Evolutionary conservation across 2,113 vertebrate genomes (phyloP).

Genomic region (Oenanthe oenanthe): DNA sequence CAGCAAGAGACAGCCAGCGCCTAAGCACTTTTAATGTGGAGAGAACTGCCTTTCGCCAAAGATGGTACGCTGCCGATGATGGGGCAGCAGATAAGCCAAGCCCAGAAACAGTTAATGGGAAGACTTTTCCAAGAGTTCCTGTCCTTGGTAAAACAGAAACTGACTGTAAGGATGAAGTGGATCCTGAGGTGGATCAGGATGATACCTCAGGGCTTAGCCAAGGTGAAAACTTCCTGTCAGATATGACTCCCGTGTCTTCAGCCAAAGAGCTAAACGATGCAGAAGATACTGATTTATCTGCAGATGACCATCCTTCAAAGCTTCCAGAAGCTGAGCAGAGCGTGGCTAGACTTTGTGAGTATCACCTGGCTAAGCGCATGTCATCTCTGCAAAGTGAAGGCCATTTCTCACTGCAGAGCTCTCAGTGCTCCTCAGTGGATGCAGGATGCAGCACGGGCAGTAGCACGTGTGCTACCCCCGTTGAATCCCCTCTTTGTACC

Average conservation of each 20-base stretch:
- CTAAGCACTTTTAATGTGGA: constrained; percentile 90
- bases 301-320: constrained; percentile 83
- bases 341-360: constrained; percentile 85
- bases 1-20: constrained; percentile 86
- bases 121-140: constrained; percentile 77
- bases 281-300: constrained; percentile 71
- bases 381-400: constrained; percentile 93
- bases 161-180: constrained; percentile 79
- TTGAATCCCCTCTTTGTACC: constrained; percentile 91
- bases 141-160: constrained; percentile 78
- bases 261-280: constrained; percentile 80
- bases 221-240: constrained; percentile 82
- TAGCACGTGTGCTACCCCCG: constrained; percentile 88
- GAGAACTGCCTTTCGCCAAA: constrained; percentile 90
- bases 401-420: constrained; percentile 91
- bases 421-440: constrained; percentile 95
- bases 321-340: constrained; percentile 81
- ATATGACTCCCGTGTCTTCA: constrained; percentile 77
- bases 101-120: constrained; percentile 77
- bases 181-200: constrained; percentile 74
- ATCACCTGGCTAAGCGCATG: constrained; percentile 93
- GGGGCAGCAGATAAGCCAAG: constrained; percentile 82
- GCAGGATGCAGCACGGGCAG: constrained; percentile 93
- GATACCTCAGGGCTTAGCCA: constrained; percentile 73
- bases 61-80: constrained; percentile 83